Conservation (phyloP, 1,140 invertebrate species). For the Latrodectus geometricus region DNA sequence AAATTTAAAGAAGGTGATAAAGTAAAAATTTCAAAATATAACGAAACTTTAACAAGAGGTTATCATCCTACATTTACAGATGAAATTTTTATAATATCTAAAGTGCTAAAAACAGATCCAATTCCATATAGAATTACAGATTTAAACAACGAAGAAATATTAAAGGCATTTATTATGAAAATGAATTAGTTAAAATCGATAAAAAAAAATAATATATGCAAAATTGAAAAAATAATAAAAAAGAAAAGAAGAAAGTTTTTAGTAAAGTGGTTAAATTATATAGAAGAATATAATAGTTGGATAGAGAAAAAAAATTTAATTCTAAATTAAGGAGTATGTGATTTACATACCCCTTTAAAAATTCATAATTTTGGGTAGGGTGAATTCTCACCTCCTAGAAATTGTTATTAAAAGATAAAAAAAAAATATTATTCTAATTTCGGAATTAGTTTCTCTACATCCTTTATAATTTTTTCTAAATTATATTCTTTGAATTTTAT, state of each 20-base stretch:
- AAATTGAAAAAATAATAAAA: constrained; percentile 18
- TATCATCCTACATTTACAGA: no score
- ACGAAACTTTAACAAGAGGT: no score
- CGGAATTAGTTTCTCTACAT: no score
- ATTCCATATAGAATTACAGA: no score
- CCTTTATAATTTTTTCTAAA: no score
- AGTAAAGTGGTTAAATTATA: no score
- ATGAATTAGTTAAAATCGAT: neutral
- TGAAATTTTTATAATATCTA: no score
- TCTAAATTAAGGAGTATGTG: neutral
- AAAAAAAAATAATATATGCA: constrained; percentile 4
- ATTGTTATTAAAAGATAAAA: no score
- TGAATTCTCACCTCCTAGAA: no score
- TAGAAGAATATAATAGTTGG: neutral
- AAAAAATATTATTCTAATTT: no score
- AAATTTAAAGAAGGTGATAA: no score
- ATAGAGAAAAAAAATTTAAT: neutral
- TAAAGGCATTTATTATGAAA: neutral
- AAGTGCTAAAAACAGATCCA: neutral
- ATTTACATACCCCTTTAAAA: neutral
- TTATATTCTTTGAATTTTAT: neutral
- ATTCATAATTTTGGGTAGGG: neutral
- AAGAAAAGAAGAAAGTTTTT: constrained; percentile 2
- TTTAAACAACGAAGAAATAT: neutral
- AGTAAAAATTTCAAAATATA: no score